phyloP scores from a whole-genome alignment of 2,888 invertebrate genomes.

The Himalopsyche tibetana region DNA sequence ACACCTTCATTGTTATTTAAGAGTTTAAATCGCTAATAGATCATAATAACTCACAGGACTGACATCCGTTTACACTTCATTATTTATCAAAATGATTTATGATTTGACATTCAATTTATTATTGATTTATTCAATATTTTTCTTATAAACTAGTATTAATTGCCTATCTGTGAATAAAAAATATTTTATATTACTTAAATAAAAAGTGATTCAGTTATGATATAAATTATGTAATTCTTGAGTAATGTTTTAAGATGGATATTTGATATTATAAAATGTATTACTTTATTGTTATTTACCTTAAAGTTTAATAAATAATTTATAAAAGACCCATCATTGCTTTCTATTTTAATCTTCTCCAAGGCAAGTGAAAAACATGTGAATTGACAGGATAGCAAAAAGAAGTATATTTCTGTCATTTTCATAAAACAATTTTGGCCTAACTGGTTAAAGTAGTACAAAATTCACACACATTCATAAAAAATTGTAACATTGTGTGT shows the following conservation, averaged over 20 bases:
- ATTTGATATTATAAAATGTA: conserved; percentile 34
- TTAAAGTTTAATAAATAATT: conserved; percentile 8
- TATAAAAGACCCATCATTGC: neutral
- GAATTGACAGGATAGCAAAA: too few relatives aligned
- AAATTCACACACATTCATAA: too few relatives aligned
- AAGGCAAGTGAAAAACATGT: too few relatives aligned
- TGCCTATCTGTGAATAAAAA: neutral
- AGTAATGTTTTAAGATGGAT: neutral
- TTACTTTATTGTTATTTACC: conserved; percentile 20
- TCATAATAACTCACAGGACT: neutral
- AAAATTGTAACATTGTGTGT: too few relatives aligned
- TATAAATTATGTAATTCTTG: neutral
- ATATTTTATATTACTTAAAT: neutral
- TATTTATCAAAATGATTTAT: neutral
- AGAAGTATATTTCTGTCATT: too few relatives aligned
- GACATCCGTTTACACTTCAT: neutral
- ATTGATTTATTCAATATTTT: neutral
- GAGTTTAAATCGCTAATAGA: neutral
- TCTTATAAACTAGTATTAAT: neutral
- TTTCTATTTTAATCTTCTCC: neutral
- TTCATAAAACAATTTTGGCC: too few relatives aligned
- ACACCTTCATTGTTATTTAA: too few relatives aligned
- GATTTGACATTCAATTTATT: neutral
- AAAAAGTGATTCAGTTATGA: neutral
- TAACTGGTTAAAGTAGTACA: too few relatives aligned